These are phyloP conservation scores for Antitype chi DNA, from an alignment of 2,888 invertebrate species.

Conservation along the genomic window DNA sequence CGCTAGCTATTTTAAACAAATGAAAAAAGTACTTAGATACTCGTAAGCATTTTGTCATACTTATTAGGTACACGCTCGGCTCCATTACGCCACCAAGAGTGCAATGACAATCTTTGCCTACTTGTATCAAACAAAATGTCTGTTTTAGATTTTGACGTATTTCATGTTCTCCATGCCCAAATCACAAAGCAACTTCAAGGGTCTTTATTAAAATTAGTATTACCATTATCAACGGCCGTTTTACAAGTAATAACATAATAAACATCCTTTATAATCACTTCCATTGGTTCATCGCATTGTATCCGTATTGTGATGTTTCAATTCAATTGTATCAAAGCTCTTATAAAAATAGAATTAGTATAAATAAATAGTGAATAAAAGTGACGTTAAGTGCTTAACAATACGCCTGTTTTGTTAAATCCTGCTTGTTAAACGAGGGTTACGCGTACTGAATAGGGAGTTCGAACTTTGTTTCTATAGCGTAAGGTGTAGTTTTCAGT, in stretches of 20 bases:
- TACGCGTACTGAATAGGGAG: not conserved
- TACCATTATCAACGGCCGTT: constrained; percentile 30
- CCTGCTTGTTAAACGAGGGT: constrained; percentile 53
- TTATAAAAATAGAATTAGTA: constrained; percentile 86
- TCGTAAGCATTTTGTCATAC: not conserved
- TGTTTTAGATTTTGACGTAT: not conserved
- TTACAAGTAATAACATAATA: constrained; percentile 51
- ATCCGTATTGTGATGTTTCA: constrained; percentile 66
- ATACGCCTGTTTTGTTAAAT: constrained; percentile 79
- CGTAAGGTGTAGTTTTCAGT: constrained; percentile 26
- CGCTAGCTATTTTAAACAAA: no score
- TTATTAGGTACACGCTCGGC: not conserved
- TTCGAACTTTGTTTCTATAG: not conserved
- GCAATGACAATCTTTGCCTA: not conserved
- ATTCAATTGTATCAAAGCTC: constrained; percentile 77
- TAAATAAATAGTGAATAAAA: constrained; percentile 83
- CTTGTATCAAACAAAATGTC: not conserved
- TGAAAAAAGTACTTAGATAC: not conserved
- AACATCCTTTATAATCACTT: constrained; percentile 44
- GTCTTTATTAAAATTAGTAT: constrained; percentile 8
- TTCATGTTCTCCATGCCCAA: not conserved
- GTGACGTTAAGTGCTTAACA: constrained; percentile 85
- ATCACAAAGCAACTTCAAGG: not conserved
- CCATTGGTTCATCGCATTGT: constrained; percentile 58
- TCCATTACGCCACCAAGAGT: not conserved